These are phyloP conservation scores for Sclerodermus sp. DNA, from an alignment of 2,888 invertebrate genomes.

Conservation along the genomic window DNA sequence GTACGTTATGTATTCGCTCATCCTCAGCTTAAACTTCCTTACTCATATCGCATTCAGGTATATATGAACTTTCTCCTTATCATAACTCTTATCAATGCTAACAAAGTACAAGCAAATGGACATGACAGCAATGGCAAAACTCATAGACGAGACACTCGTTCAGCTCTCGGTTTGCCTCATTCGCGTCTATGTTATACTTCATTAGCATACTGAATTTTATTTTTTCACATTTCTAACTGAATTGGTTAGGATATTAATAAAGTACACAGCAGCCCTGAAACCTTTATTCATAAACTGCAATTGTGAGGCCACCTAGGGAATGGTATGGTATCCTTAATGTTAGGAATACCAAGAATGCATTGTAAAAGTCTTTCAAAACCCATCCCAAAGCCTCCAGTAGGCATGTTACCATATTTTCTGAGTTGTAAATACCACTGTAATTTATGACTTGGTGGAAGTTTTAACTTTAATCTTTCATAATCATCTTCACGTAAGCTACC, in stretches of 20 bases:
- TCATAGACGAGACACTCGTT: too few species aligned
- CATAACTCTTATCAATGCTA: too few species aligned
- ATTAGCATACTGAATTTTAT: too few species aligned
- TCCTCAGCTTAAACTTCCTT: too few species aligned
- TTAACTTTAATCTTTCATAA: slow-evolving; percentile 65
- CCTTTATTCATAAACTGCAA: slow-evolving; percentile 61
- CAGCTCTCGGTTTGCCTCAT: too few species aligned
- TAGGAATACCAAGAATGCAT: slow-evolving; percentile 75
- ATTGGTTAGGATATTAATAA: slow-evolving; percentile 20
- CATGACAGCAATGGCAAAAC: too few species aligned
- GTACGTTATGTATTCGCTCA: too few species aligned
- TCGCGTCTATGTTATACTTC: too few species aligned
- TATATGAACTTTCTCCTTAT: too few species aligned
- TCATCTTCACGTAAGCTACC: slow-evolving; percentile 91
- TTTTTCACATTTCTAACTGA: neutral
- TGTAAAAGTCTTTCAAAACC: slow-evolving; percentile 93
- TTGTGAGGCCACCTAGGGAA: slow-evolving; percentile 95
- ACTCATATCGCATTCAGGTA: too few species aligned
- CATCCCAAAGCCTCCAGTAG: slow-evolving; percentile 94
- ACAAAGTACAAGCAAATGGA: too few species aligned
- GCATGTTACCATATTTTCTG: slow-evolving; percentile 83
- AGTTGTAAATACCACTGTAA: slow-evolving; percentile 89
- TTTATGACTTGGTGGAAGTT: slow-evolving; percentile 64
- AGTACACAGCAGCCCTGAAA: slow-evolving; percentile 38
- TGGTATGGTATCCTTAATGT: slow-evolving; percentile 92